Percentiles rank a stretch among this genome's conserved stretches.
phyloP scores from a whole-genome alignment of 2,888 invertebrate species.

The Pseudococcus viburni region DNA sequence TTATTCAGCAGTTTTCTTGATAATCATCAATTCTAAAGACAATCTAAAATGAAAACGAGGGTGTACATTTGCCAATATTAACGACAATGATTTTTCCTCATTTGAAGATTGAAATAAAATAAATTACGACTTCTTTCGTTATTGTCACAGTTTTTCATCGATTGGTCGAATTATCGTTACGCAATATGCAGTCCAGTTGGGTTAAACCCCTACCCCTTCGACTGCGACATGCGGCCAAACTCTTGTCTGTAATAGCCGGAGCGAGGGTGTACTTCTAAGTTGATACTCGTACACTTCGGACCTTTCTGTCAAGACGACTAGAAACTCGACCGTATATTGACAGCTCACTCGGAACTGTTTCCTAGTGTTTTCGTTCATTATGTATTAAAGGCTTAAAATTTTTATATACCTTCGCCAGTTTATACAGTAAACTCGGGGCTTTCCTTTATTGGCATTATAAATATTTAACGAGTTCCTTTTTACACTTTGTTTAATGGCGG shows the following conservation, averaged over 20 bases:
- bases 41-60: no score
- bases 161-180: no score
- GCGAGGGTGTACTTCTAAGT: background rate
- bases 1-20: no score
- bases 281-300: slow-evolving; percentile 32
- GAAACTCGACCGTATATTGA: slow-evolving; percentile 37
- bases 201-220: background rate
- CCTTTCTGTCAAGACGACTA: slow-evolving; percentile 20
- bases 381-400: slow-evolving; percentile 60
- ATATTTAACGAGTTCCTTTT: slow-evolving; percentile 61
- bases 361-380: slow-evolving; percentile 42
- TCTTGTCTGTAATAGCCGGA: background rate
- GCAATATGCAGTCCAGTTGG: no score
- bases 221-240: background rate
- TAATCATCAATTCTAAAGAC: no score
- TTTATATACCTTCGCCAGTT: slow-evolving; percentile 59
- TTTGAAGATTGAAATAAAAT: no score
- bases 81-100: no score
- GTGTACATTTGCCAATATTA: no score
- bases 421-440: slow-evolving; percentile 51
- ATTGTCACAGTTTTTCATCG: no score
- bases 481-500: slow-evolving; percentile 52
- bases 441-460: slow-evolving; percentile 56
- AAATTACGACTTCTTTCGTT: no score
- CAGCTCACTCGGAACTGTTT: slow-evolving; percentile 35